Base-by-base conservation (phyloP, 2,888 invertebrate species). In the Chrysodeixis includens region DNA sequence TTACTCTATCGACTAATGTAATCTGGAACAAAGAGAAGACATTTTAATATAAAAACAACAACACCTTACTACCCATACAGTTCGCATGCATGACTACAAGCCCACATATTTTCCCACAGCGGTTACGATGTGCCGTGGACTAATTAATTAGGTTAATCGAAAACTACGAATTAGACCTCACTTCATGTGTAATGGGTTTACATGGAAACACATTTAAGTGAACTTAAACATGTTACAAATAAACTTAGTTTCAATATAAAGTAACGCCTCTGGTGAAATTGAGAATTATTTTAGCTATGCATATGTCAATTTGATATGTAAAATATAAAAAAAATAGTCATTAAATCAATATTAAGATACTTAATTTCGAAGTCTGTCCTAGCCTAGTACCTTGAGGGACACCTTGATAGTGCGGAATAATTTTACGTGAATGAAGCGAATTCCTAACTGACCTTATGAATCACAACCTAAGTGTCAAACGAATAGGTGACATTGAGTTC, bases 11-110 rank as follows among this genome's bases (percentile, higher is more conserved):
- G 83, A 88, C 90, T 90, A 90, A 88, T 86, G 88, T 85, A 88
- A 93, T 90, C 94, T 94, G 93, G 49, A 94, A 95, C 92, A 94
- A 94, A 66, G 56, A 68, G 79, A 84, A 79, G 64, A 30, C 52
- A 44, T 35, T 35, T 26, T 54, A 35, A 32, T 53, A 30, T 12
- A 12, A 30, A 8, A 4, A 58, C 1, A 32, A 59, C n/a, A 26
- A 52, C 18, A 22, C 6, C 26, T 26, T 26, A 16, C 30, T 7
- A 44, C 6, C 51, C 18, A 49, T 20, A 49, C 20, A 20, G 40
- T 40, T 40, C n/a, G 40, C 40, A 40, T 40, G n/a, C 40, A 40
- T n/a, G n/a, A 40, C 40, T n/a, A 40, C n/a, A 40, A 40, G 40
- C 40, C n/a, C 5, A n/a, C 40, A 40, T 5, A 40, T 14, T 40